These are phyloP conservation scores for Mus musculus DNA, from an alignment of 2,113 vertebrate genomes.

Conservation along the genomic window DNA sequence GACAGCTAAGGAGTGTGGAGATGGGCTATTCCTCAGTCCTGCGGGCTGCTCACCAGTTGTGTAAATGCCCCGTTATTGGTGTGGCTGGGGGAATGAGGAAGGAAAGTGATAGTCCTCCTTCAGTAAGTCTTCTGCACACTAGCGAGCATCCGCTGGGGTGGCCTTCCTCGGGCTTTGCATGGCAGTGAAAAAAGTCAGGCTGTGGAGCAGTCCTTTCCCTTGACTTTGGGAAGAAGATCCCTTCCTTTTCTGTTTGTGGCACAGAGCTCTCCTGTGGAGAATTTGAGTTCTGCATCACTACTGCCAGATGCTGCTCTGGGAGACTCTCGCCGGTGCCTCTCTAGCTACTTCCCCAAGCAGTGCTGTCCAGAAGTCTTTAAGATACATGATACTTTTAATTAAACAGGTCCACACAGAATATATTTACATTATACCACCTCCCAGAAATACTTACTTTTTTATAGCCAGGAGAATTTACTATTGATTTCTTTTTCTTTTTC, in stretches of 20 bases:
- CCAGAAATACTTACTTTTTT: not conserved
- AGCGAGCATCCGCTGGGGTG: too few relatives aligned
- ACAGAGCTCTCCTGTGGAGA: not conserved
- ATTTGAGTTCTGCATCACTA: not conserved
- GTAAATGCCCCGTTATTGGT: not conserved
- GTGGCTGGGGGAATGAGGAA: not conserved
- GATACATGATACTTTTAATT: not conserved
- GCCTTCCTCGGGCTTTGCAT: not conserved
- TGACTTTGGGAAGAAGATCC: not conserved
- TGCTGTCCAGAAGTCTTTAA: not conserved
- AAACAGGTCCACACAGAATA: not conserved
- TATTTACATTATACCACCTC: slow-evolving; percentile 24
- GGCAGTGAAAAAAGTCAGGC: not conserved
- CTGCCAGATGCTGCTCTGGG: not conserved
- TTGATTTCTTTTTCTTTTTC: not conserved
- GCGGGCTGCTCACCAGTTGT: not conserved
- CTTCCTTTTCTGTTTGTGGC: not conserved
- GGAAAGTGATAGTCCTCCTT: not conserved
- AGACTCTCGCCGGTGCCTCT: not conserved
- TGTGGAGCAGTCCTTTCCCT: not conserved
- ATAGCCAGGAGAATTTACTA: slow-evolving; percentile 12
- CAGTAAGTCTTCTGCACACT: not conserved
- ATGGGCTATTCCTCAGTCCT: not conserved
- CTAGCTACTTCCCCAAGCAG: not conserved
- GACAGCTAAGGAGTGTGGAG: not conserved